A percentile compares a stretch with the other conserved stretches of the same genome.
Evolutionary conservation across 2,888 invertebrate genomes (phyloP).

Genomic region (Pyrrhosoma nymphula): DNA sequence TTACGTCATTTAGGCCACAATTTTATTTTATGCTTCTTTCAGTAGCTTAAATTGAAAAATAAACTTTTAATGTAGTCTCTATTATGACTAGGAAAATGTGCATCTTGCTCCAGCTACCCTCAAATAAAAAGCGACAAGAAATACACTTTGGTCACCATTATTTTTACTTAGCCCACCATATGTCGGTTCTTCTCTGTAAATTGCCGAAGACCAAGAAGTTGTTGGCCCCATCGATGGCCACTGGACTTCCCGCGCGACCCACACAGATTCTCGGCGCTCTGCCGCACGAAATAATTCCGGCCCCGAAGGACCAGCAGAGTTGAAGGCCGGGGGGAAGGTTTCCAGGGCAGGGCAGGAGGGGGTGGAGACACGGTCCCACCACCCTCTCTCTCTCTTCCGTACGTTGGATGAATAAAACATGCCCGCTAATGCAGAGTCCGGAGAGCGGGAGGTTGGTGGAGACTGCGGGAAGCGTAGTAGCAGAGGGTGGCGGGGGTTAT

Average conservation of each 20-base stretch:
- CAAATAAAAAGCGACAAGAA: too few species aligned
- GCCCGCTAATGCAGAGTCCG: conserved; percentile 21
- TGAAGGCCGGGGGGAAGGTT: not conserved
- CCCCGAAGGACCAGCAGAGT: not conserved
- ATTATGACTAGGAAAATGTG: too few species aligned
- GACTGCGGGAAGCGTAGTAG: not conserved
- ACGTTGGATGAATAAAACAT: conserved; percentile 61
- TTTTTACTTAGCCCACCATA: too few species aligned
- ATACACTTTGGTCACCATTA: too few species aligned
- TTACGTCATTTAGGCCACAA: too few species aligned
- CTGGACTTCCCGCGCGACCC: not conserved
- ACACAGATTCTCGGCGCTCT: not conserved
- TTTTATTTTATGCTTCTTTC: too few species aligned
- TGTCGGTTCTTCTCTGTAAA: too few species aligned
- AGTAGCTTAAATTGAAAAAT: too few species aligned
- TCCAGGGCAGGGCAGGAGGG: not conserved
- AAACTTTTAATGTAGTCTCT: too few species aligned
- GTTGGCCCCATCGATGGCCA: not conserved
- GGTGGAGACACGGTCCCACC: not conserved
- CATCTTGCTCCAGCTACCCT: too few species aligned
- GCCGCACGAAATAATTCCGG: conserved; percentile 5
- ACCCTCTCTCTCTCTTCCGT: not conserved
- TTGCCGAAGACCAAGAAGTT: not conserved
- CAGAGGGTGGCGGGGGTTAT: not conserved
- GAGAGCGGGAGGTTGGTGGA: too few species aligned